Percentiles rank a stretch among this genome's conserved stretches.
Evolutionary conservation across 1,140 invertebrate species (phyloP).

Genomic region (Solen grandis): DNA sequence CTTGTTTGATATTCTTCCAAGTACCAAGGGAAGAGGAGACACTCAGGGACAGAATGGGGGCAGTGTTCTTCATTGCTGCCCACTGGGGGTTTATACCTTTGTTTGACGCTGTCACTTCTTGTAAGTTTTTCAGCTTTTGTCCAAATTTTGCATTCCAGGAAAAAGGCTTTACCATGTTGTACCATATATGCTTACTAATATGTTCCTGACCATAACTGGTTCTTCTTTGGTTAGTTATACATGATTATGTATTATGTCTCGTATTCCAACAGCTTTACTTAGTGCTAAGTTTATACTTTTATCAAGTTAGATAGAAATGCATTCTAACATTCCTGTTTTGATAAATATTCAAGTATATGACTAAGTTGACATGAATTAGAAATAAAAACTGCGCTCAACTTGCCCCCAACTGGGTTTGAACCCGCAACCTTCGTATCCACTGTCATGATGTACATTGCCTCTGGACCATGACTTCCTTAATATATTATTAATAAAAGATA

Average conservation of each 20-base stretch:
- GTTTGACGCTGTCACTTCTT: constrained; percentile 90
- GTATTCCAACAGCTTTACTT: no score
- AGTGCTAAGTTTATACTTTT: no score
- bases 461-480: constrained; percentile 1
- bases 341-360: no score
- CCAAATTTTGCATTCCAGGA: not conserved
- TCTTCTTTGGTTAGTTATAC: no score
- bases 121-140: constrained; percentile 79
- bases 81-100: constrained; percentile 93
- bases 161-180: not conserved
- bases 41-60: constrained; percentile 90
- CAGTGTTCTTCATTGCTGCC: constrained; percentile 92
- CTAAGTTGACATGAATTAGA: no score
- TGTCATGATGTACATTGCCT: not conserved
- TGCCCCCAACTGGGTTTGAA: no score
- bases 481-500: constrained; percentile 8
- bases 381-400: no score
- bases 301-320: no score
- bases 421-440: not conserved
- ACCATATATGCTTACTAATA: no score
- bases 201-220: no score
- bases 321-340: no score
- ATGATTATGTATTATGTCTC: no score
- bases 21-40: constrained; percentile 88
- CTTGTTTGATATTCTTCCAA: constrained; percentile 90